These are phyloP conservation scores for Congeria kusceri DNA, from an alignment of 2,888 invertebrate genomes.

Conservation along the genomic window DNA sequence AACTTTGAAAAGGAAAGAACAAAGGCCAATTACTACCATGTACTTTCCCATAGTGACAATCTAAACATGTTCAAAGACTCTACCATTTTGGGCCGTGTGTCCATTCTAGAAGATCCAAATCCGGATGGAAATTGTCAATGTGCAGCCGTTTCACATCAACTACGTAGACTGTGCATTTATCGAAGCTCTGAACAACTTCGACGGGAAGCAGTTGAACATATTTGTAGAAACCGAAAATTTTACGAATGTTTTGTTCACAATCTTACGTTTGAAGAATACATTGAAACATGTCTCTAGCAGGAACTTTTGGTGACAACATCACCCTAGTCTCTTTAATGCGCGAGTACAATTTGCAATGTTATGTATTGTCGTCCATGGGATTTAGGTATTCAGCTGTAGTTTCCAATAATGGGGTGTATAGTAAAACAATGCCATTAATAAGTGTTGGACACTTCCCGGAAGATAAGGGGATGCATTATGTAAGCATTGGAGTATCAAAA, in stretches of 20 bases:
- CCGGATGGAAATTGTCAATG: constrained; percentile 42
- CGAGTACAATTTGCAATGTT: too few relatives aligned
- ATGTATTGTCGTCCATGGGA: too few relatives aligned
- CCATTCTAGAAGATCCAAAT: constrained; percentile 14
- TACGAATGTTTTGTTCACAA: constrained; percentile 26
- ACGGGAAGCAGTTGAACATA: constrained; percentile 15
- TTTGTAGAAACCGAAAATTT: constrained; percentile 8
- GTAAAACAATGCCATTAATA: too few relatives aligned
- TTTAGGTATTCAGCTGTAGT: too few relatives aligned
- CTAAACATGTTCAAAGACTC: background rate
- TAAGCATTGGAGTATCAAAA: too few relatives aligned
- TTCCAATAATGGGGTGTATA: too few relatives aligned
- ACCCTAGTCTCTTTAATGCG: too few relatives aligned
- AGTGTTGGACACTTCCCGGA: too few relatives aligned
- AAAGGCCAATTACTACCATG: constrained; percentile 15
- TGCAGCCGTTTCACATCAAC: constrained; percentile 22
- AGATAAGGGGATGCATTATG: too few relatives aligned
- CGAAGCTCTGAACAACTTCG: background rate
- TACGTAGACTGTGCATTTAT: constrained; percentile 14
- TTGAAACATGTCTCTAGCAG: too few relatives aligned
- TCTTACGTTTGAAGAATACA: background rate
- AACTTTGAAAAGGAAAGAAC: constrained; percentile 8
- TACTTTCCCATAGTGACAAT: constrained; percentile 22
- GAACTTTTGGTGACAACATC: too few relatives aligned
- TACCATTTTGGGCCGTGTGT: background rate